Percentiles rank a stretch among this genome's conserved stretches.
phyloP scores from a whole-genome alignment of 2,113 vertebrate species.

The Sphaerodactylus townsendi region DNA sequence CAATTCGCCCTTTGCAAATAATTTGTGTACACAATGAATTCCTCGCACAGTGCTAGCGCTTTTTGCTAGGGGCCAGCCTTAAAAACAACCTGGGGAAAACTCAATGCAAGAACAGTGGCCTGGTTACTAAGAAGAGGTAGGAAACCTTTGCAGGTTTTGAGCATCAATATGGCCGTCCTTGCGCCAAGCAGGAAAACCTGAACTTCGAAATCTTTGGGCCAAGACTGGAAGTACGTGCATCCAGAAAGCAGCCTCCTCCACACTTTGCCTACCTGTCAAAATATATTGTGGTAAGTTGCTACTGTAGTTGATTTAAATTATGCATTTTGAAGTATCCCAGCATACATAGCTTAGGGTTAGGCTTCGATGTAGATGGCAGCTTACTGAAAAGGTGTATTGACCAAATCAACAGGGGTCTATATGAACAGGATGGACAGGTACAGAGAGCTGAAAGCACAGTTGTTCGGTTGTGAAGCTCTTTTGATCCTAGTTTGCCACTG shows the following conservation, averaged over 20 bases:
- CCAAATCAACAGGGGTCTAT: too few relatives aligned
- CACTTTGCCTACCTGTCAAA: too few relatives aligned
- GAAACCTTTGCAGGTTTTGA: conserved; percentile 57
- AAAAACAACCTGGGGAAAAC: conserved; percentile 54
- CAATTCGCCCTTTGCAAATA: conserved; percentile 23
- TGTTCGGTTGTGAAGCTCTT: too few relatives aligned
- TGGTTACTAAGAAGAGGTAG: conserved; percentile 48
- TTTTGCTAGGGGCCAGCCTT: conserved; percentile 58
- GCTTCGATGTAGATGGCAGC: too few relatives aligned
- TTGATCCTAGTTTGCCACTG: not conserved
- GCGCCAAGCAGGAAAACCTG: conserved; percentile 25
- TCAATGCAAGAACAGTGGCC: conserved; percentile 53
- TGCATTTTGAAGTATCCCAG: too few relatives aligned
- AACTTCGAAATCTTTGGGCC: too few relatives aligned
- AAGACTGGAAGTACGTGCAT: not conserved
- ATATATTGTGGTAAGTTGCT: too few relatives aligned
- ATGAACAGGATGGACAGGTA: too few relatives aligned
- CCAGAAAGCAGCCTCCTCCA: not conserved
- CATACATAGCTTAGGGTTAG: too few relatives aligned
- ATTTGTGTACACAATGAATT: conserved; percentile 60
- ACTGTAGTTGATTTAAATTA: too few relatives aligned
- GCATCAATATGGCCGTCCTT: conserved; percentile 52
- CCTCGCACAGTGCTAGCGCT: conserved; percentile 49
- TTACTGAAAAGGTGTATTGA: too few relatives aligned
- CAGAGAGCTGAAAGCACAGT: too few relatives aligned